phyloP scores from a whole-genome alignment of 2,113 vertebrate species.

The Brachyhypopomus occidentalis region DNA sequence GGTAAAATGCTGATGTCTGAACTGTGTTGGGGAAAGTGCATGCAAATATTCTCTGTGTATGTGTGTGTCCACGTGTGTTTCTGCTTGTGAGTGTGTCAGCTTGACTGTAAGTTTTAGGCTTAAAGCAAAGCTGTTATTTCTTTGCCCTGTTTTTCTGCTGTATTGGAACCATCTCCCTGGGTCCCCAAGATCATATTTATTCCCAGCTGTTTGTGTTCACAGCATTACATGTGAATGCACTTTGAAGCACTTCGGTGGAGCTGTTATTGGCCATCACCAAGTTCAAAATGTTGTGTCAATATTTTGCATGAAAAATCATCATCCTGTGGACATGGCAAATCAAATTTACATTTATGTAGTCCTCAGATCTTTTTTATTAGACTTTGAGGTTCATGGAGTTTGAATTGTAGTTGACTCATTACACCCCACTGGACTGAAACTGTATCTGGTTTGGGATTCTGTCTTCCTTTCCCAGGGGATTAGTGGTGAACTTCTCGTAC shows the following conservation, averaged over 20 bases:
- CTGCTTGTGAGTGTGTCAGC: neutral
- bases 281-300: neutral
- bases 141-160: neutral
- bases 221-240: neutral
- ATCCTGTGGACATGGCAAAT: neutral
- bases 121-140: neutral
- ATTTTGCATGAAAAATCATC: conserved; percentile 1
- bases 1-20: neutral
- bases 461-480: neutral
- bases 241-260: neutral
- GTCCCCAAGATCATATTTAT: neutral
- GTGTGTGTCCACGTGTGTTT: neutral
- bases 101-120: neutral
- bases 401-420: neutral
- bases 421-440: neutral
- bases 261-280: neutral
- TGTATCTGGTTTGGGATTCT: conserved; percentile 7
- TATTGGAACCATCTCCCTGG: neutral
- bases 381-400: conserved; percentile 1
- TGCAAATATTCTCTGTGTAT: neutral
- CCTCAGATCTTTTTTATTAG: neutral
- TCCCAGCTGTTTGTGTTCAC: neutral
- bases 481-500: conserved; percentile 5
- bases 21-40: neutral
- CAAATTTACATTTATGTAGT: neutral